Conservation (phyloP, 2,888 invertebrate genomes). For the Bursaphelenchus okinawaensis region DNA sequence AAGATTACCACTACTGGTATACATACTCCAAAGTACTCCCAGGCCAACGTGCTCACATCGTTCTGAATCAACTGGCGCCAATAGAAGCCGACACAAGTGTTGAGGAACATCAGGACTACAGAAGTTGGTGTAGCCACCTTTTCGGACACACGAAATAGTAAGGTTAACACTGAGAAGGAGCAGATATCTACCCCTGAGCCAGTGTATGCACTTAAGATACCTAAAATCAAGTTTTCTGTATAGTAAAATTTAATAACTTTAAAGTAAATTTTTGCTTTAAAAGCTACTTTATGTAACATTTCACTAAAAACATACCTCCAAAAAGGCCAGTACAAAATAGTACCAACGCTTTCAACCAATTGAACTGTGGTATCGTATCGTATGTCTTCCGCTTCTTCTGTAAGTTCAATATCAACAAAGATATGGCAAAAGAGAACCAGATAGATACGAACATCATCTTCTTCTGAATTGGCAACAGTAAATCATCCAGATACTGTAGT, state of each 20-base stretch:
- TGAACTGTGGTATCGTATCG: slow-evolving; percentile 31
- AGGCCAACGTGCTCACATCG: slow-evolving; percentile 32
- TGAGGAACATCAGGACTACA: slow-evolving; percentile 49
- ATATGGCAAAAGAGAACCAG: slow-evolving; percentile 50
- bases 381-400: slow-evolving; percentile 34
- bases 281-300: background rate
- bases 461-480: slow-evolving; percentile 19
- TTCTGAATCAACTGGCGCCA: slow-evolving; percentile 38
- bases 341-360: slow-evolving; percentile 32
- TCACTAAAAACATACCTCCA: slow-evolving; percentile 32
- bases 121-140: slow-evolving; percentile 53
- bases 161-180: slow-evolving; percentile 42
- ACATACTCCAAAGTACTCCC: slow-evolving; percentile 33
- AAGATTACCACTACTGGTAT: slow-evolving; percentile 28
- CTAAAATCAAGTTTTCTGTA: slow-evolving; percentile 23
- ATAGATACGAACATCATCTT: slow-evolving; percentile 52
- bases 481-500: slow-evolving; percentile 26
- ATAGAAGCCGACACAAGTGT: slow-evolving; percentile 43
- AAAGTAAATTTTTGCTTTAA: background rate
- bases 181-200: slow-evolving; percentile 54
- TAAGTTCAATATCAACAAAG: slow-evolving; percentile 43
- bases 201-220: slow-evolving; percentile 49
- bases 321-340: slow-evolving; percentile 43
- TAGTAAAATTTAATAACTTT: background rate
- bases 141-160: slow-evolving; percentile 31